Evolutionary conservation across 1,140 invertebrate genomes (phyloP), one percentile per base, ranked within the genome.

Genomic region (Caenorhabditis remanei): DNA sequence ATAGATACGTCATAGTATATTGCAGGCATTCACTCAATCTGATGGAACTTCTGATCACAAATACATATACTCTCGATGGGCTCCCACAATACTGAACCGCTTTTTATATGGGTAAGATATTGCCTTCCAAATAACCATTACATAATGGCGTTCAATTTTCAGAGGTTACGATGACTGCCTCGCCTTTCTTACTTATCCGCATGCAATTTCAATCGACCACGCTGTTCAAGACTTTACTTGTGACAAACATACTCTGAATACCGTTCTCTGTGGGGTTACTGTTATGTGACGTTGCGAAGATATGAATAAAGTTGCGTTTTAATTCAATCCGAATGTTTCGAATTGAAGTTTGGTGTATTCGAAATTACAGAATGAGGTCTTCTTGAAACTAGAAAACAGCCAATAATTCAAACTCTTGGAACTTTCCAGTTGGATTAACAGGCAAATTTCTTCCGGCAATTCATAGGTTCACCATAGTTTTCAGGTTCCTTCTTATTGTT

Each of bases 201-300:
- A 58, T 58, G 16, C 16, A 8, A 3, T 32, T 32, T 58, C 19
- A 58, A 3, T n/a, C 56, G 16, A n/a, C 56, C 56, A 58, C 3
- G 46, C 46, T 4, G 53, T 79, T 14, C 19, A 53, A 24, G 71
- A 79, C n/a, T 50, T 24, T 2, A 32, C 71, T 1, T 79, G 71
- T 14, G 1, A 50, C n/a, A 11, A 63, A 13, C 0, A 14, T 43
- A 53, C 0, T 0, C 53, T 19, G n/a, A 9, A 79, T n/a, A 32
- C 19, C 14, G 32, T 50, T 24, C 71, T 79, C n/a, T 79, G 71
- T 50, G 71, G 71, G 21, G 71, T 79, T 79, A 79, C 71, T 24
- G 71, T 79, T 16, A 79, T 79, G 71, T 79, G n/a, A 79, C 14
- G 16, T 63, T 19, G 11, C 0, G 11, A 13, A 32, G 9, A 21